Evolutionary conservation across 2,797 vertebrate species (phyloP).

Genomic region (Pangasius larnaudii): DNA sequence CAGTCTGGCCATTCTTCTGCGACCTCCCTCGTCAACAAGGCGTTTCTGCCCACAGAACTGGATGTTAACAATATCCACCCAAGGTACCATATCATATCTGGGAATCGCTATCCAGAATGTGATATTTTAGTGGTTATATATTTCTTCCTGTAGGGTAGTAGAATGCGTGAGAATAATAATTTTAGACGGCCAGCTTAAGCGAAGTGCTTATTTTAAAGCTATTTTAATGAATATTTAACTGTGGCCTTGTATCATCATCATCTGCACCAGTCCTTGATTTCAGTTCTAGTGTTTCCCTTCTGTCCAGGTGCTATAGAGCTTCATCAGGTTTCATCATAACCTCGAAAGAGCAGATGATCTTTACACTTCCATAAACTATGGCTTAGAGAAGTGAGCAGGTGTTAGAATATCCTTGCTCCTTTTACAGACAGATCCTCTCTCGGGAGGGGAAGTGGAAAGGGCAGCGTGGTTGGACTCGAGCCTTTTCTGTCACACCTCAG

Average conservation of each 20-base stretch:
- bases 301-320: background rate
- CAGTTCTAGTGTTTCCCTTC: background rate
- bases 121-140: background rate
- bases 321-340: slow-evolving; percentile 13
- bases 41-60: background rate
- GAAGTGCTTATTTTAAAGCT: background rate
- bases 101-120: background rate
- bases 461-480: background rate
- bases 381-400: slow-evolving; percentile 9
- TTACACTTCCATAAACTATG: background rate
- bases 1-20: background rate
- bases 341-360: background rate
- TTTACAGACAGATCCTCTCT: background rate
- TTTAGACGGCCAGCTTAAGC: too few species aligned
- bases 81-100: background rate
- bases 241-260: background rate
- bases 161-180: too few species aligned
- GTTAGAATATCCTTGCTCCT: background rate
- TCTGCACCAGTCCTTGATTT: background rate
- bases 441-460: slow-evolving; percentile 3
- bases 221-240: background rate
- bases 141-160: background rate
- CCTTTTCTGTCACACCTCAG: slow-evolving; percentile 15
- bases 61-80: background rate
- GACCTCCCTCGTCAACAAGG: background rate